A percentile compares a stretch with the other conserved stretches of the same genome.
Conservation (phyloP, 2,888 invertebrate genomes). For the Antheraea yamamai region DNA sequence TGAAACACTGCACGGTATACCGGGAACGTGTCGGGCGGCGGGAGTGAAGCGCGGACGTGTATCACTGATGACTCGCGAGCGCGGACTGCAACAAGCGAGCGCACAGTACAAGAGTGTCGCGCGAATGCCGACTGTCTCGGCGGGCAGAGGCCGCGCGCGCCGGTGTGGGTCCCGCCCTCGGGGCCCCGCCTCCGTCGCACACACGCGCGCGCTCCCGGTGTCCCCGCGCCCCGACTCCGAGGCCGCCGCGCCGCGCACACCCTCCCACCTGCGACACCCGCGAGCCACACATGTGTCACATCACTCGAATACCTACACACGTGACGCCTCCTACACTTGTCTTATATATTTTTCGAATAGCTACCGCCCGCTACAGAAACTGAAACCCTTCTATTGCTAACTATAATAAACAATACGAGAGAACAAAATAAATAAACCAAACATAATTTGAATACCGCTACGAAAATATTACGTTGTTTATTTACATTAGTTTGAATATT, state of each 20-base stretch:
- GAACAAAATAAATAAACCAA: constrained; percentile 9
- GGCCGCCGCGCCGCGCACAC: constrained; percentile 48
- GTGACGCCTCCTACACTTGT: constrained; percentile 73
- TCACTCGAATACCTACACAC: constrained; percentile 68
- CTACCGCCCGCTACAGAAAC: constrained; percentile 44
- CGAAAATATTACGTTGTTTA: constrained; percentile 22
- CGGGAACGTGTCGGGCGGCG: constrained; percentile 47
- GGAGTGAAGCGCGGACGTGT: constrained; percentile 58
- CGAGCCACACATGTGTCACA: constrained; percentile 65
- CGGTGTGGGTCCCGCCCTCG: constrained; percentile 65
- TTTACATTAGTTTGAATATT: constrained; percentile 29
- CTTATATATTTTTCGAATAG: constrained; percentile 66
- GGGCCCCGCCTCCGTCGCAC: constrained; percentile 63
- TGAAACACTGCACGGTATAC: constrained; percentile 39
- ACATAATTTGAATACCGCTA: constrained; percentile 15
- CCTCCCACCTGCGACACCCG: constrained; percentile 25
- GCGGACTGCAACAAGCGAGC: constrained; percentile 59
- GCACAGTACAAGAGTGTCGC: constrained; percentile 64
- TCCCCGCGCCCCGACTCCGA: constrained; percentile 47
- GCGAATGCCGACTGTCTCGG: constrained; percentile 62
- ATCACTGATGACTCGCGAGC: constrained; percentile 61
- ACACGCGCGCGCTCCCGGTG: constrained; percentile 53
- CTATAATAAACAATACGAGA: not conserved
- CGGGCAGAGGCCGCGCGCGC: constrained; percentile 52
- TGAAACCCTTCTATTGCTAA: constrained; percentile 20